Evolutionary conservation across 2,113 vertebrate species (phyloP).

Genomic region (Epinephelus moara): DNA sequence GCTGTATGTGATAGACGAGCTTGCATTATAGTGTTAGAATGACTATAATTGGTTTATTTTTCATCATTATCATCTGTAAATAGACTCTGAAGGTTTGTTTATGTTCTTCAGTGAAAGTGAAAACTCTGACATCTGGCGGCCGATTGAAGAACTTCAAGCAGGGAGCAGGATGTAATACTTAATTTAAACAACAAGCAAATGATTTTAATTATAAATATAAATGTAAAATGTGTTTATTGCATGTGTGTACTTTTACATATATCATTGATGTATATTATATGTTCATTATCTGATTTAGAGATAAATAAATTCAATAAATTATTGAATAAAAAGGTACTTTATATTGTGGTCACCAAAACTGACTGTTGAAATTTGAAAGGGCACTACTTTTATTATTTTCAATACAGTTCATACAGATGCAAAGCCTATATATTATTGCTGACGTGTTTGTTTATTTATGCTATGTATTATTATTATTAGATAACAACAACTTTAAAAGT

Average conservation of each 20-base stretch:
- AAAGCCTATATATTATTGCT: background rate
- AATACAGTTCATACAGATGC: background rate
- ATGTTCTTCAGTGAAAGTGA: background rate
- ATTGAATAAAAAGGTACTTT: background rate
- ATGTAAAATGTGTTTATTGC: too few species aligned
- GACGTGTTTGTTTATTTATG: background rate
- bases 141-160: background rate
- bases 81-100: background rate
- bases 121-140: slow-evolving; percentile 41
- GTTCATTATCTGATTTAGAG: background rate
- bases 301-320: background rate
- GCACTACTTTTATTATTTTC: background rate
- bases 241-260: too few species aligned
- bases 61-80: background rate
- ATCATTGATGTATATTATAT: too few species aligned
- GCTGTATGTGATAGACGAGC: background rate
- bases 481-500: background rate
- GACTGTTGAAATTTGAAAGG: background rate
- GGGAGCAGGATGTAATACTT: background rate
- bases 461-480: background rate
- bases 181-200: background rate
- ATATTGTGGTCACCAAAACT: background rate
- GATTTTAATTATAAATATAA: background rate
- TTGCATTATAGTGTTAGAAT: background rate
- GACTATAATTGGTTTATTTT: background rate